Evolutionary conservation across 2,113 vertebrate species (phyloP).

Genomic region (Chloropsis hardwickii): DNA sequence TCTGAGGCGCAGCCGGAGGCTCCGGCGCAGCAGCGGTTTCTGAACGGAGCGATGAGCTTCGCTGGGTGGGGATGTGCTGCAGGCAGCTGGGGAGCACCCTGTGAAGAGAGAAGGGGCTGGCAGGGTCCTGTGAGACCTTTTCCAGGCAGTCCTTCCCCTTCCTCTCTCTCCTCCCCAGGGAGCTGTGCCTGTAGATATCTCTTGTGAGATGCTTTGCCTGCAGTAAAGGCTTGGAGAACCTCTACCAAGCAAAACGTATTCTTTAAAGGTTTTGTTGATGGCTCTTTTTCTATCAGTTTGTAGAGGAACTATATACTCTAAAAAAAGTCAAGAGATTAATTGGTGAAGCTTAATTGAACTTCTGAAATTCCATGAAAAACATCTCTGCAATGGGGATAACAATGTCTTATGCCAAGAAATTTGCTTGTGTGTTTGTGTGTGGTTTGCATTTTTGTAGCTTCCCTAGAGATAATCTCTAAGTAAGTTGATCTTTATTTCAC

Average conservation of each 20-base stretch:
- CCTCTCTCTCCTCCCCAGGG: neutral
- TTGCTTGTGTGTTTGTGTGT: neutral
- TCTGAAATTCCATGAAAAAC: neutral
- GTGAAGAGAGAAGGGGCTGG: neutral
- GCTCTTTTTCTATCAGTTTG: neutral
- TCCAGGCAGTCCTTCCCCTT: neutral
- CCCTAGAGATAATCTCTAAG: constrained; percentile 6
- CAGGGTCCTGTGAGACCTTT: neutral
- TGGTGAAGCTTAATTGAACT: neutral
- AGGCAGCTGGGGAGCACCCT: neutral
- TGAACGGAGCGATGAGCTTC: neutral
- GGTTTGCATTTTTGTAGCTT: constrained; percentile 8
- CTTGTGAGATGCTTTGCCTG: neutral
- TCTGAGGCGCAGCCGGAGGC: neutral
- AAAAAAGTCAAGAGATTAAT: neutral
- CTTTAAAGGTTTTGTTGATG: neutral
- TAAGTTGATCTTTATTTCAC: neutral
- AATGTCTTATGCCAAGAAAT: neutral
- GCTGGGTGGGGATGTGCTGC: neutral
- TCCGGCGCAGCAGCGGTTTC: neutral
- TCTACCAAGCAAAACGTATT: neutral
- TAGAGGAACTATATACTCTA: neutral
- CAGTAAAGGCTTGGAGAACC: neutral
- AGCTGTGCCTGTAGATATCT: neutral
- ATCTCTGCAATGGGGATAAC: neutral